Conservation (phyloP, 2,797 vertebrate genomes). For the Paramormyrops hopkinsi region DNA sequence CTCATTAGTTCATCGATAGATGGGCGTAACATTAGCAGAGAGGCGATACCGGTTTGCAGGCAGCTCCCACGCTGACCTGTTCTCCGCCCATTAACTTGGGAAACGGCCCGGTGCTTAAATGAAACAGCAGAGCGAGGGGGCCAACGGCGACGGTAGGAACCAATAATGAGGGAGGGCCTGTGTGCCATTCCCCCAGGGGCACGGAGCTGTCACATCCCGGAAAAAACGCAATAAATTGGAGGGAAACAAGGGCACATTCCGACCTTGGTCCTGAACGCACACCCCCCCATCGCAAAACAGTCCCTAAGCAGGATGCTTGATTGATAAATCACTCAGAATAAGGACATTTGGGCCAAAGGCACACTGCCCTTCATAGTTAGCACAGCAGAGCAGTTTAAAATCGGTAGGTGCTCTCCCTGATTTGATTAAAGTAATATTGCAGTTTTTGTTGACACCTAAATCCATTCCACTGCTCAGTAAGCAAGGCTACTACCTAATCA, state of each 20-base stretch:
- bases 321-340: slow-evolving; percentile 3
- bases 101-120: neutral
- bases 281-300: neutral
- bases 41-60: neutral
- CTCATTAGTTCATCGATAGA: neutral
- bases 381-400: neutral
- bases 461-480: neutral
- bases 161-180: neutral
- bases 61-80: neutral
- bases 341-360: neutral
- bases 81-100: neutral
- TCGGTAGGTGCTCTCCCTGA: neutral
- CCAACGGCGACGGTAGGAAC: neutral
- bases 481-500: neutral
- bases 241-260: neutral
- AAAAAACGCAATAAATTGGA: neutral
- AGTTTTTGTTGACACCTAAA: neutral
- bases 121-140: neutral
- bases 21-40: neutral
- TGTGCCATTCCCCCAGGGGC: neutral
- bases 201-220: neutral
- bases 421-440: neutral
- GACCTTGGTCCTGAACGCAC: neutral
- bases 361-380: neutral
- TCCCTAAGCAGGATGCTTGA: neutral